A percentile compares a stretch with the other conserved stretches of the same genome.
These are phyloP conservation scores for Rhinichthys osculus DNA, from an alignment of 2,797 vertebrate genomes.

Conservation along the genomic window DNA sequence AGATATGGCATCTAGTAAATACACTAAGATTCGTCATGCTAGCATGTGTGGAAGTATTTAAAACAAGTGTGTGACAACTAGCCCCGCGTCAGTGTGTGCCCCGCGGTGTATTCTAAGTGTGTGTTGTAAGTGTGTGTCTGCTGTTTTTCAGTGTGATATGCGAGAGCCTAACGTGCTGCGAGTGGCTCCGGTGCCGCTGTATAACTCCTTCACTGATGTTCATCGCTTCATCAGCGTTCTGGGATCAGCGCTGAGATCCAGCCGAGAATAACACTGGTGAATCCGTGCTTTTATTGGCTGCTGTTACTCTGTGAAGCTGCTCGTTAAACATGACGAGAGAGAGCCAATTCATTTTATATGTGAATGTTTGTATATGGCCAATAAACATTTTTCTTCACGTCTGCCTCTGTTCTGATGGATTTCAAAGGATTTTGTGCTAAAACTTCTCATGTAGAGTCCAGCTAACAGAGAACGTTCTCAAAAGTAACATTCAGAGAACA, in stretches of 20 bases:
- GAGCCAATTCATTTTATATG: background rate
- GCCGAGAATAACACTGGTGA: background rate
- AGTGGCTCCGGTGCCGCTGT: constrained; percentile 89
- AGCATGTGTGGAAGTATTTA: too few relatives aligned
- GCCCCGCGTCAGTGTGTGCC: too few relatives aligned
- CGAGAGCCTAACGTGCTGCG: constrained; percentile 87
- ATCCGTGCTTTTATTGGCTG: background rate
- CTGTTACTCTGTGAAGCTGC: background rate
- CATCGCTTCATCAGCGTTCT: constrained; percentile 84
- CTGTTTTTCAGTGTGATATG: constrained; percentile 86
- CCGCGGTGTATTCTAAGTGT: background rate
- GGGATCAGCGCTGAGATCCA: constrained; percentile 73
- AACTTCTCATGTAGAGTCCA: background rate
- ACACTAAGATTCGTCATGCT: too few relatives aligned
- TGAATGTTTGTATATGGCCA: background rate
- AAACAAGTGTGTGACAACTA: too few relatives aligned
- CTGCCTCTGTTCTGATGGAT: background rate
- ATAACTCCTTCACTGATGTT: constrained; percentile 93
- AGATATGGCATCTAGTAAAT: too few relatives aligned
- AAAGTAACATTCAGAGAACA: too few relatives aligned
- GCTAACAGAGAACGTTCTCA: background rate
- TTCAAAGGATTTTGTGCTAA: background rate
- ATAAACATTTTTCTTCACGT: background rate
- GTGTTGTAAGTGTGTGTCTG: constrained; percentile 38
- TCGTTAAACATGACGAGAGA: background rate